These are phyloP conservation scores for Apodemus speciosus DNA, from an alignment of 2,113 vertebrate genomes.

Conservation along the genomic window DNA sequence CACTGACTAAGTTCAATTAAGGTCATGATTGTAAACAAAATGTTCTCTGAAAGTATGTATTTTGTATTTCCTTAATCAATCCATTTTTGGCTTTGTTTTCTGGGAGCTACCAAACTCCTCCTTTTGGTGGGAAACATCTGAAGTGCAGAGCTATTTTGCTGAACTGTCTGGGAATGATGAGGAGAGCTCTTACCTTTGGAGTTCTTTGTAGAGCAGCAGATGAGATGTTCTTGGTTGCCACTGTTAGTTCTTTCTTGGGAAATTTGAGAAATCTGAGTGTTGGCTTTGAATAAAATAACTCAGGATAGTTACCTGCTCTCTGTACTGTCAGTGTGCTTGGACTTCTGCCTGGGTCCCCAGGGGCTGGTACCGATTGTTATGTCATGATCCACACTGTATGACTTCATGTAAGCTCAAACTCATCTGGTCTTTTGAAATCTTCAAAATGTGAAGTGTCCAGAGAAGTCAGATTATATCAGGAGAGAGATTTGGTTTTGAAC, in stretches of 20 bases:
- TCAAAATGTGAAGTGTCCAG: not conserved
- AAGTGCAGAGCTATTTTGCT: not conserved
- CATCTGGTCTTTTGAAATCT: conserved; percentile 23
- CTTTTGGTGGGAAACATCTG: conserved; percentile 10
- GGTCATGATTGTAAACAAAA: not conserved
- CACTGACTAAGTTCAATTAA: conserved; percentile 25
- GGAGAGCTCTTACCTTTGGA: conserved; percentile 55
- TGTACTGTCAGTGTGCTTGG: not conserved
- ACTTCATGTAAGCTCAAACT: conserved; percentile 48
- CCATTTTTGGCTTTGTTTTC: conserved; percentile 15
- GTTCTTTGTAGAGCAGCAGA: conserved; percentile 24
- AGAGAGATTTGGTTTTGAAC: not conserved
- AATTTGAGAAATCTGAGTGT: not conserved
- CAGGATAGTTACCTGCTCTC: conserved; percentile 38
- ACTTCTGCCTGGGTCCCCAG: not conserved
- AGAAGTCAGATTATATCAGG: not conserved
- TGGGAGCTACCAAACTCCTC: not conserved
- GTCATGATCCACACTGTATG: conserved; percentile 40
- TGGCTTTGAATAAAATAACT: conserved; percentile 31
- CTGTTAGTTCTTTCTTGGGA: conserved; percentile 49
- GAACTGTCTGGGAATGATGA: not conserved
- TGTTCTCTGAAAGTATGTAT: not conserved
- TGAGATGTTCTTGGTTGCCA: not conserved
- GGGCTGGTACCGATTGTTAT: conserved; percentile 58
- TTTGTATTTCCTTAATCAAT: conserved; percentile 32